phyloP scores from a whole-genome alignment of 2,113 vertebrate genomes.

The Rhipidura dahli region DNA sequence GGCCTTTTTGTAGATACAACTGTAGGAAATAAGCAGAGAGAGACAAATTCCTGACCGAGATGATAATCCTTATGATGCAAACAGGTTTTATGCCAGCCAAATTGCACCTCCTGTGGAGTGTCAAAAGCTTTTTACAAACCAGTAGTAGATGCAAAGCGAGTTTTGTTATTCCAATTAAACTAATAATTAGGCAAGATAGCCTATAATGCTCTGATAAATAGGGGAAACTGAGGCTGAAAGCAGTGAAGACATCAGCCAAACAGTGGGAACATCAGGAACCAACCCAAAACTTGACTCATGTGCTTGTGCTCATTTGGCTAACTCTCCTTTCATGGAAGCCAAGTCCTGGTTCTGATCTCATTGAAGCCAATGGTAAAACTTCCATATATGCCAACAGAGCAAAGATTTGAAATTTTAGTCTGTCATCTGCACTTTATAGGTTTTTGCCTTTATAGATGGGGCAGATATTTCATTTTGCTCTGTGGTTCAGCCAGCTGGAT shows the following conservation, averaged over 20 bases:
- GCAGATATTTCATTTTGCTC: neutral
- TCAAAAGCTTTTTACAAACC: neutral
- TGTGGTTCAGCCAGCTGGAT: conserved; percentile 16
- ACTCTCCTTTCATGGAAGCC: neutral
- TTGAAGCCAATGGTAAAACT: neutral
- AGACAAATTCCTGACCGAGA: neutral
- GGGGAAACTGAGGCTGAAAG: neutral
- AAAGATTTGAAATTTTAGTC: neutral
- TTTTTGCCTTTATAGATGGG: neutral
- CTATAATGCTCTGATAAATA: neutral
- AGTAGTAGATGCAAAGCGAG: neutral
- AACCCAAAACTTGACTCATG: neutral
- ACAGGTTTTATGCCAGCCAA: neutral
- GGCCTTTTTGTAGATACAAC: neutral
- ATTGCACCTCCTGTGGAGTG: neutral
- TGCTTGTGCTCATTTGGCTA: neutral
- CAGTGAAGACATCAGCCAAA: neutral
- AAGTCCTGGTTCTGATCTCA: neutral
- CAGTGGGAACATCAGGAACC: neutral
- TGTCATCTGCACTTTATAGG: neutral
- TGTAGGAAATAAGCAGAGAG: neutral
- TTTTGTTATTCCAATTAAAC: neutral
- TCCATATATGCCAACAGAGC: neutral
- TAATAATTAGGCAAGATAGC: neutral
- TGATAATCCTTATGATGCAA: neutral